A percentile compares a stretch with the other conserved stretches of the same genome.
Conservation (phyloP, 1,140 invertebrate genomes). For the Aphis craccivora region DNA sequence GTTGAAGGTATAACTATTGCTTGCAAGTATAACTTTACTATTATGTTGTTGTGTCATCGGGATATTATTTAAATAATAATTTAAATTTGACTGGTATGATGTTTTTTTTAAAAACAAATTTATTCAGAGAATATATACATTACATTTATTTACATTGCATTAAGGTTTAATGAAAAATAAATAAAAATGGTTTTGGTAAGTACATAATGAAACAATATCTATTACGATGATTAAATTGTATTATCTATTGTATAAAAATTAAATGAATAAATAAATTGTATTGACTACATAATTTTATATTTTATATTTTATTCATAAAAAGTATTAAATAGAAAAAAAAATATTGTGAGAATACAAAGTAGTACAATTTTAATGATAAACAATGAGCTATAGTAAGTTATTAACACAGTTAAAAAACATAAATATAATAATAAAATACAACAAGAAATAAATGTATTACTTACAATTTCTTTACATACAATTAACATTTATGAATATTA, state of each 20-base stretch:
- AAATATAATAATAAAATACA: conserved; percentile 34
- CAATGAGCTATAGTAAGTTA: conserved; percentile 31
- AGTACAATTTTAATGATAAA: conserved; percentile 1
- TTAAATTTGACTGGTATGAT: neutral
- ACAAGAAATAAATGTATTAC: neutral
- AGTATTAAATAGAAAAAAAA: conserved; percentile 12
- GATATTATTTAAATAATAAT: neutral
- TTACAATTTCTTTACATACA: neutral
- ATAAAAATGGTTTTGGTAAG: conserved; percentile 12
- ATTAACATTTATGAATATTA: neutral
- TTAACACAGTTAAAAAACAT: conserved; percentile 1
- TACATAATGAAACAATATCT: neutral
- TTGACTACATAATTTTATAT: neutral
- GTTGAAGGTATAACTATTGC: neutral
- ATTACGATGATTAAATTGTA: neutral
- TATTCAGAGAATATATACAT: conserved; percentile 22
- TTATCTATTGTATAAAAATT: neutral
- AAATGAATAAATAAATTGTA: neutral
- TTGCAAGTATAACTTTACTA: neutral
- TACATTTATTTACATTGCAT: conserved; percentile 1
- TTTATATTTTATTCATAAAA: neutral
- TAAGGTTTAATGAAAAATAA: conserved; percentile 25
- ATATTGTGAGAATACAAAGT: neutral
- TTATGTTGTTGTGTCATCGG: neutral
- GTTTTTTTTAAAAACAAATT: conserved; percentile 30